Base-by-base conservation (phyloP, 2,113 vertebrate species). In the Anarhynchus alexandrinus region DNA sequence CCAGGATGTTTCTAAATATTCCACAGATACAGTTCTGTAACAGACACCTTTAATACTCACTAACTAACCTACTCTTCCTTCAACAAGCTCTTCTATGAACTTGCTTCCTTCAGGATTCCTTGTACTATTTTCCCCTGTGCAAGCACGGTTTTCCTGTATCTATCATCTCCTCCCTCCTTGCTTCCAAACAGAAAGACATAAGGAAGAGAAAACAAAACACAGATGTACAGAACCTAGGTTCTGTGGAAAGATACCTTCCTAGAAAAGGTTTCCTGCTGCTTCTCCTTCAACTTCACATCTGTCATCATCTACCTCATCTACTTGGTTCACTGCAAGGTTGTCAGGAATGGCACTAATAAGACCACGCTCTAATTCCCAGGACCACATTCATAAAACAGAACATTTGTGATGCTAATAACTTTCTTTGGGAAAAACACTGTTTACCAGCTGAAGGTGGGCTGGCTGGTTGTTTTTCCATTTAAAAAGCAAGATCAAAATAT, bases 341-440 rank as follows among this genome's bases (percentile, higher is more conserved):
- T 86, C 79, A 90, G 51, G 23, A 92, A 82, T n/a, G 40, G 58
- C 74, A 77, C 49, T 88, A 77, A 34, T 77, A 79, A 80, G 87
- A 77, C 77, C 38, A 91, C 69, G 84, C 57, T 93, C 82, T 59
- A 87, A 74, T 95, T 96, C 84, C 84, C 78, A 82, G 34, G 45
- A 65, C 43, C 11, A 72, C 29, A 42, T 40, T 73, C 43, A 61
- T 45, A 73, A 85, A 84, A 32, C 26, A 29, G 51, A 91, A 67
- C 32, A 55, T 42, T 38, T 43, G 40, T 47, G 11, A 95, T 58
- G 34, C 22, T 89, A 78, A 90, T 69, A 36, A 79, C 30, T 69
- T 54, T 62, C 69, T 88, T 34, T 22, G 29, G 47, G 61, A 59
- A 84, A 90, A 95, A 64, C 16, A 73, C 9, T 26, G 71, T 45